Evolutionary conservation across 2,888 invertebrate species (phyloP).

Genomic region (Leptopilina myrica): DNA sequence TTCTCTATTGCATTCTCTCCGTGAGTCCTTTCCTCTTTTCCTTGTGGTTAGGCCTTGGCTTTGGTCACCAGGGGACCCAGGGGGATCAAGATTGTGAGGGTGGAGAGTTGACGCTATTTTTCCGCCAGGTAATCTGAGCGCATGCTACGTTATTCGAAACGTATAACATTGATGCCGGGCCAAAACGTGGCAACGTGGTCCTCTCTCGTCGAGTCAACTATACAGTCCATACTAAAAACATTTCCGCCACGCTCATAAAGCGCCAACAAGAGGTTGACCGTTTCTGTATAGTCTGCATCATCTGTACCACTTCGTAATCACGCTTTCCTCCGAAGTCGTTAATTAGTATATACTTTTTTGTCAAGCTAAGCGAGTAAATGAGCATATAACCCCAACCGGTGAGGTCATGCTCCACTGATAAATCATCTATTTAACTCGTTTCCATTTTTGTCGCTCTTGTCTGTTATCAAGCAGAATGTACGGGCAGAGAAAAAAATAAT

Average conservation of each 20-base stretch:
- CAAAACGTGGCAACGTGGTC: constrained; percentile 32
- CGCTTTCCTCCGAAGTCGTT: constrained; percentile 33
- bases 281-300: constrained; percentile 4
- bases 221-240: constrained; percentile 35
- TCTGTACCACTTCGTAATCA: constrained; percentile 29
- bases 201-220: constrained; percentile 13
- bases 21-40: constrained; percentile 7
- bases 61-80: constrained; percentile 19
- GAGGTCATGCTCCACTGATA: constrained; percentile 21
- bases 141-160: constrained; percentile 28
- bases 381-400: constrained; percentile 5
- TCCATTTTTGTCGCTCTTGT: not conserved
- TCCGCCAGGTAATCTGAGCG: constrained; percentile 42
- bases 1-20: not conserved
- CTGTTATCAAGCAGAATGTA: not conserved
- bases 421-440: constrained; percentile 33
- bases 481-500: not conserved
- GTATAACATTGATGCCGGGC: constrained; percentile 28
- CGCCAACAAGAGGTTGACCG: not conserved
- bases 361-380: constrained; percentile 29
- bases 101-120: constrained; percentile 37
- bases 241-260: constrained; percentile 9
- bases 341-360: constrained; percentile 33
- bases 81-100: constrained; percentile 32
- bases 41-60: constrained; percentile 21